Base-by-base conservation (phyloP, 1,140 invertebrate species). In the Mercenaria mercenaria region DNA sequence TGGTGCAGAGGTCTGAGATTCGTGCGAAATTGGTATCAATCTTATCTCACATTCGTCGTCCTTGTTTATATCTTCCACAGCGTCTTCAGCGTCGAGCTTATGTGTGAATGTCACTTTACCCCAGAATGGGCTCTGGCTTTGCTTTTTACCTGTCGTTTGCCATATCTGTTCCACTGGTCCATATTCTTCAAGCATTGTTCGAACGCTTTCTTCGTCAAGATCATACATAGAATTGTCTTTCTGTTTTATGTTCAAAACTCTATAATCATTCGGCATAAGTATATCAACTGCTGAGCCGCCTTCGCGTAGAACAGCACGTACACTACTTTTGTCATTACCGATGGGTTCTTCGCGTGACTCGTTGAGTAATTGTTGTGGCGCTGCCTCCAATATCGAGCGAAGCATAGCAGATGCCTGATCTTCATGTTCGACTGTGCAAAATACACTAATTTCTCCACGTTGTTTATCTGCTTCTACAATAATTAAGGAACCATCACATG, bases 381-480 rank as follows among this genome's bases (percentile, higher is more conserved):
- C 4, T 39, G 18, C 43, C 0, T 88, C 77, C 20, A 93, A n/a
- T 15, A 76, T 39, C 0, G 80, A 61, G 74, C 74, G 80, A 3
- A 93, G 32, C 0, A 72, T 69, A 11, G 37, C 41, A 18, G 59
- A 32, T 8, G 80, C 50, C 13, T 32, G 61, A 13, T 64, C 61
- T 37, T 47, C 52, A 56, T 83, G 67, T 1, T 37, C 47, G 29
- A 26, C n/a, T 43, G 84, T 26, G 32, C 91, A 64, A 84, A 83
- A 94, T 4, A 94, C 34, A 43, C 37, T 77, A n/a, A 94, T 85
- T 72, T 91, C 86, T 23, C 93, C 93, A 0, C 74, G 72, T 32
- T 91, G 77, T 74, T 89, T 91, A 47, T 91, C 87, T 0, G 93
- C 94, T 56, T 94, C 93, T 34, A 94, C 41, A 23, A 94, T 59